phyloP scores from a whole-genome alignment of 2,113 vertebrate species.

The Oceanites oceanicus region DNA sequence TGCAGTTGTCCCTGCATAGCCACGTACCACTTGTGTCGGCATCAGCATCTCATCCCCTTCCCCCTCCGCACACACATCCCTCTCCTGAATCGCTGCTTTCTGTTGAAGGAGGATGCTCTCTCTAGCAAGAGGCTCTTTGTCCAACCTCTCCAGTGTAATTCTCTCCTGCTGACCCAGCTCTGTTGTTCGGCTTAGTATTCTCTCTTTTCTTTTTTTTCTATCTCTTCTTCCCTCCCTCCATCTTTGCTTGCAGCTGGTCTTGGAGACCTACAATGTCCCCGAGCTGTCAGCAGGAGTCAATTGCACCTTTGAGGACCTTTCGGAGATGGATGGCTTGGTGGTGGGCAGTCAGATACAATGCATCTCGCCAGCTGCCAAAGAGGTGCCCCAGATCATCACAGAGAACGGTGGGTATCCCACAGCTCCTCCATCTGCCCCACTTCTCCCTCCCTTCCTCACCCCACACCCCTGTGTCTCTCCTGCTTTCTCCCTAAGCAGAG shows the following conservation, averaged over 20 bases:
- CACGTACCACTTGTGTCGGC: background rate
- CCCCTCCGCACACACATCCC: background rate
- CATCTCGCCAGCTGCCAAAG: conserved; percentile 91
- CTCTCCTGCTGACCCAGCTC: background rate
- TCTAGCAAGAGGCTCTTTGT: conserved; percentile 68
- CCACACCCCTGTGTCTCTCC: rapidly evolving
- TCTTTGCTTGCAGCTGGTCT: conserved; percentile 81
- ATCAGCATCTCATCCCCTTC: conserved; percentile 16
- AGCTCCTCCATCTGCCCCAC: rapidly evolving
- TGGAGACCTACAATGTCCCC: conserved; percentile 96
- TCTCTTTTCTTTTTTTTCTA: background rate
- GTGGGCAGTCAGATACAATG: conserved; percentile 93
- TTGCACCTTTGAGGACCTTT: conserved; percentile 94
- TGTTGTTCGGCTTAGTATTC: background rate
- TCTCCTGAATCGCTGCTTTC: conserved; percentile 42
- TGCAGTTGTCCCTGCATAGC: conserved; percentile 12
- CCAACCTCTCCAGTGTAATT: conserved; percentile 62
- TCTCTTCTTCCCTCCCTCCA: background rate
- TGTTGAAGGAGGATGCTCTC: conserved; percentile 64
- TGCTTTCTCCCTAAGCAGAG: background rate
- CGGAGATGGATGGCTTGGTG: conserved; percentile 94
- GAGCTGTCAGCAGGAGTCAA: conserved; percentile 96
- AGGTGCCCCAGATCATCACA: conserved; percentile 91
- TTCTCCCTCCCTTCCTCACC: background rate
- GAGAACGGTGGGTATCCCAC: conserved; percentile 84